phyloP scores from a whole-genome alignment of 2,113 vertebrate species.

The Nyctereutes procyonoides region DNA sequence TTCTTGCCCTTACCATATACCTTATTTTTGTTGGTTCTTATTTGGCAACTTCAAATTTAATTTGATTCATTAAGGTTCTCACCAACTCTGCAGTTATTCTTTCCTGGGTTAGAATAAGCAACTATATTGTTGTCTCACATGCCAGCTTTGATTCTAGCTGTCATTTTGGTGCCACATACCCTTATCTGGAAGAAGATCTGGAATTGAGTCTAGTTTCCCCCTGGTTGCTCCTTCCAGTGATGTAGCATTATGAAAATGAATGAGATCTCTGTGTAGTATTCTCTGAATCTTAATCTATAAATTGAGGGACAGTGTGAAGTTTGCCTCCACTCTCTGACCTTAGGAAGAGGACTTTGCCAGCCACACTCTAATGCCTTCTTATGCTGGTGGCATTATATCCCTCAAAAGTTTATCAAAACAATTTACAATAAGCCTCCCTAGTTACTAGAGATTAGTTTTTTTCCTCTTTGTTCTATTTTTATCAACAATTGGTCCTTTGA shows the following conservation, averaged over 20 bases:
- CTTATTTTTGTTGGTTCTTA: background rate
- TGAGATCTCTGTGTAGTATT: background rate
- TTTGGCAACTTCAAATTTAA: background rate
- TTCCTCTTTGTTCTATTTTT: background rate
- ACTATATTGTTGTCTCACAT: too few species aligned
- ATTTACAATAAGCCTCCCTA: background rate
- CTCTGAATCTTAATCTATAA: background rate
- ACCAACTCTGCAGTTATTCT: background rate
- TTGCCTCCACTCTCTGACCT: too few species aligned
- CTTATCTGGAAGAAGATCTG: background rate
- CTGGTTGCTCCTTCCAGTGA: background rate
- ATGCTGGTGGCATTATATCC: too few species aligned
- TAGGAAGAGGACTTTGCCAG: background rate
- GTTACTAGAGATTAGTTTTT: background rate
- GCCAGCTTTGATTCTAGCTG: background rate
- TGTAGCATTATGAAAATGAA: background rate
- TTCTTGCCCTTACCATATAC: background rate
- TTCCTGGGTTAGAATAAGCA: background rate
- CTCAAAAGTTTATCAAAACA: background rate
- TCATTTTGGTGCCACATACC: background rate
- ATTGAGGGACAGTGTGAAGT: too few species aligned
- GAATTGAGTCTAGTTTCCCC: background rate
- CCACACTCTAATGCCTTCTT: background rate
- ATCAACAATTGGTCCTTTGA: background rate
- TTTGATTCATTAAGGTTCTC: background rate